phyloP scores from a whole-genome alignment of 2,888 invertebrate genomes.

The Anodontia alba region DNA sequence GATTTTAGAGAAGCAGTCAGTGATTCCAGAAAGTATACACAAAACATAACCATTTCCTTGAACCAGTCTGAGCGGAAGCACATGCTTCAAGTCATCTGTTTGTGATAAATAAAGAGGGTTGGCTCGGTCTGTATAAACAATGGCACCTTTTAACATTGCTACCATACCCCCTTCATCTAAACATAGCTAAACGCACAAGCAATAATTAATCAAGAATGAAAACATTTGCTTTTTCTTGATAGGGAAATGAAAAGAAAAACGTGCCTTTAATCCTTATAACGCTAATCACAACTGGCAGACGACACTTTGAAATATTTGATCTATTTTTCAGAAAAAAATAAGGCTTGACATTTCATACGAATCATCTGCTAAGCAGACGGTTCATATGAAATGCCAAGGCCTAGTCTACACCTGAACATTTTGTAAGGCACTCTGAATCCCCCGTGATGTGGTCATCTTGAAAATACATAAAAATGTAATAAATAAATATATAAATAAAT shows the following conservation, averaged over 20 bases:
- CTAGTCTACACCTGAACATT: no score
- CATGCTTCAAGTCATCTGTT: neutral
- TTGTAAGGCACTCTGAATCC: no score
- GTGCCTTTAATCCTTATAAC: neutral
- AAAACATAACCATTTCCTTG: neutral
- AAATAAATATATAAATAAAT: no score
- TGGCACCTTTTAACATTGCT: neutral
- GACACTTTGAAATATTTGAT: no score
- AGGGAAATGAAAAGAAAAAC: neutral
- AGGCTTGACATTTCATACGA: no score
- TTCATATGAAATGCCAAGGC: no score
- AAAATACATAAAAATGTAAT: no score
- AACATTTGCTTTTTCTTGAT: neutral
- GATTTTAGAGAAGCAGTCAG: no score
- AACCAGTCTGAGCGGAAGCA: slow-evolving; percentile 1
- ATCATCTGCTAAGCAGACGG: no score
- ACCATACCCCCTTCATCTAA: neutral
- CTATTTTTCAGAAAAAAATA: no score
- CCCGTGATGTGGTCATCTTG: no score
- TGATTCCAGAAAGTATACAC: neutral
- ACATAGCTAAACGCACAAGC: neutral
- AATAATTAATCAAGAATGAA: neutral
- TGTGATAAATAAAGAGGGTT: neutral
- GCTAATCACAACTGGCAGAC: no score
- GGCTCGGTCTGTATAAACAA: neutral